Evolutionary conservation across 2,888 invertebrate species (phyloP).

Genomic region (Eilema sororculum): DNA sequence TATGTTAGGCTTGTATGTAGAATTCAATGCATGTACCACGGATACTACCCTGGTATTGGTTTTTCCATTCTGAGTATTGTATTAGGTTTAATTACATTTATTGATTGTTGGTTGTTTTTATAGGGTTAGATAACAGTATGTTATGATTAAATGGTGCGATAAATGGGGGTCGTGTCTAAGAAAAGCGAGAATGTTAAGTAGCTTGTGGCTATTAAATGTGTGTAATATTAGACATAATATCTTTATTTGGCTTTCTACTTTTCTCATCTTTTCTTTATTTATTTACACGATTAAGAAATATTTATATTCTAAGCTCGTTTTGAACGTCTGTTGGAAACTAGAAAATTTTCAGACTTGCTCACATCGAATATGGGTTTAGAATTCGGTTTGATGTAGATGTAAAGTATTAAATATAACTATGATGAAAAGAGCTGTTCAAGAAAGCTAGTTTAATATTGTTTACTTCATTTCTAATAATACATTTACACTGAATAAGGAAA

Average conservation of each 20-base stretch:
- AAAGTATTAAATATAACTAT: too few relatives aligned
- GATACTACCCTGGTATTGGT: conserved; percentile 11
- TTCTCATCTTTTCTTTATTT: too few relatives aligned
- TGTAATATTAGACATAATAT: background rate
- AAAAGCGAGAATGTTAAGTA: background rate
- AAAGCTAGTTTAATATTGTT: too few relatives aligned
- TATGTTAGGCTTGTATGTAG: conserved; percentile 45
- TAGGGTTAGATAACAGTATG: background rate
- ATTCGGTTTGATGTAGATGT: background rate
- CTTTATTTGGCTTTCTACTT: background rate
- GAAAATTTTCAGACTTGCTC: background rate
- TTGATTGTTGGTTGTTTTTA: conserved; percentile 3
- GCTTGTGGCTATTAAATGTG: background rate
- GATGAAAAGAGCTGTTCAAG: too few relatives aligned
- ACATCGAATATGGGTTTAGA: background rate
- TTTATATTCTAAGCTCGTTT: too few relatives aligned
- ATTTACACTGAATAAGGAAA: too few relatives aligned
- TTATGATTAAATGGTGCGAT: background rate
- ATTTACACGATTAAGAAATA: too few relatives aligned
- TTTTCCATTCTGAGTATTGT: conserved; percentile 5
- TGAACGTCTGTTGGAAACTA: background rate
- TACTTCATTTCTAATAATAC: too few relatives aligned
- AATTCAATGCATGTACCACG: conserved; percentile 36
- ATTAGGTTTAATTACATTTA: conserved; percentile 9
- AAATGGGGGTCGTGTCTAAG: background rate